A percentile compares a stretch with the other conserved stretches of the same genome.
Conservation (phyloP, 2,113 vertebrate species). For the Chaetorhynchus papuensis region DNA sequence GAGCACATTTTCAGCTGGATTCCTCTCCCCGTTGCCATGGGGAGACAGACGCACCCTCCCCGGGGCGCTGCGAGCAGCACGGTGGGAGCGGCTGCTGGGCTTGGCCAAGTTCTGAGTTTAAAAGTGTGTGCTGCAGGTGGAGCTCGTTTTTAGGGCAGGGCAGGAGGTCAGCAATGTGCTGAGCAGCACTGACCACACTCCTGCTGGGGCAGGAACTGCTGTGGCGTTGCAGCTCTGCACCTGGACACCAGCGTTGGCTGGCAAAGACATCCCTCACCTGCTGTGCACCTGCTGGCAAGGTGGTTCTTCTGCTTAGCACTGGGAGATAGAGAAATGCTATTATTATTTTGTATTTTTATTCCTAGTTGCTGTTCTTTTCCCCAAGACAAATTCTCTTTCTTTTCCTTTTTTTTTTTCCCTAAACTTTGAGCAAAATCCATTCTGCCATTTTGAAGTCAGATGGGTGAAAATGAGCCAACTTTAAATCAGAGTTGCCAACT, state of each 20-base stretch:
- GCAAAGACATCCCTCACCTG: neutral
- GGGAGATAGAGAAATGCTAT: neutral
- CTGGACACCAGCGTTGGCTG: accelerated
- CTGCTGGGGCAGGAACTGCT: neutral
- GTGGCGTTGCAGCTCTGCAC: neutral
- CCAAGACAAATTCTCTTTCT: neutral
- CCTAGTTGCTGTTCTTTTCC: neutral
- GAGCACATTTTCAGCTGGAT: neutral
- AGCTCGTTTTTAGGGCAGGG: neutral
- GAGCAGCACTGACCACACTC: accelerated
- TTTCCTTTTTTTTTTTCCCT: neutral
- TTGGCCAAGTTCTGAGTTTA: neutral
- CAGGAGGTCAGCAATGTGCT: neutral
- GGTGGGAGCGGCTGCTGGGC: neutral
- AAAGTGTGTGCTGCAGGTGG: neutral
- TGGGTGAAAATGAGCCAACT: slow-evolving; percentile 38
- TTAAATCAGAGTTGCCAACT: slow-evolving; percentile 30
- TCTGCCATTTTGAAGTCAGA: slow-evolving; percentile 43
- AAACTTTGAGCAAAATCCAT: slow-evolving; percentile 24
- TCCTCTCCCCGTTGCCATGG: neutral
- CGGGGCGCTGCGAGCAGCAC: neutral
- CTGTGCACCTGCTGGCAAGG: neutral
- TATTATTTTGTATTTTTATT: neutral
- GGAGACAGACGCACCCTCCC: neutral
- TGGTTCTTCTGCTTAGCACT: neutral